These are phyloP conservation scores for Pseudomyrmex pallidus DNA, from an alignment of 1,140 invertebrate species.

Conservation along the genomic window DNA sequence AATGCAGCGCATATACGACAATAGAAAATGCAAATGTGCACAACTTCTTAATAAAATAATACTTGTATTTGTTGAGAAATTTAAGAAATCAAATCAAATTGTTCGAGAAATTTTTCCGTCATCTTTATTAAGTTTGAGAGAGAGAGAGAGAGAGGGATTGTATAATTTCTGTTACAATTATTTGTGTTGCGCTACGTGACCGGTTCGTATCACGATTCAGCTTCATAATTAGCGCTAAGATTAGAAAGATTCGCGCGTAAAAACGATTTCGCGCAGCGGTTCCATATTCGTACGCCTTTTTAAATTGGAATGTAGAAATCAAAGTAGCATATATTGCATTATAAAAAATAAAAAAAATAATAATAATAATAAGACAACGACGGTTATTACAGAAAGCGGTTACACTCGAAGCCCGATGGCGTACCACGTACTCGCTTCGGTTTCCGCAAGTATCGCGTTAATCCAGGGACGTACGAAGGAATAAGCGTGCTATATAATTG, in stretches of 20 bases:
- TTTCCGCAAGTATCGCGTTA: conserved; percentile 54
- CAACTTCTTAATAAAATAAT: background rate
- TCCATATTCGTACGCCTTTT: background rate
- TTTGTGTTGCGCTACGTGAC: background rate
- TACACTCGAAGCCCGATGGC: background rate
- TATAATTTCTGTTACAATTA: conserved; percentile 13
- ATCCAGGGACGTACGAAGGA: conserved; percentile 58
- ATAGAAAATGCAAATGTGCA: background rate
- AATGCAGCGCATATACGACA: background rate
- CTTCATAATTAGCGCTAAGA: conserved; percentile 13
- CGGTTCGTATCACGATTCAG: background rate
- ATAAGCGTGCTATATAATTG: conserved; percentile 54
- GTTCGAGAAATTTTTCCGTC: background rate
- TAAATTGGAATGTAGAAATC: background rate
- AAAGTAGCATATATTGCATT: conserved; percentile 10
- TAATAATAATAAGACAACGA: background rate
- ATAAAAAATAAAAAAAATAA: background rate
- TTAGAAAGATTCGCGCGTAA: background rate
- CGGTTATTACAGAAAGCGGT: conserved; percentile 1
- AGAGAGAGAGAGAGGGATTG: background rate
- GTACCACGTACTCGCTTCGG: background rate
- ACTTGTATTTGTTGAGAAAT: background rate
- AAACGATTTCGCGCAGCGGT: background rate
- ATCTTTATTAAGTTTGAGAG: too few species aligned
- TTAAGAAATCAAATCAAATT: background rate